Evolutionary conservation across 2,113 vertebrate species (phyloP).

Genomic region (Crypturellus undulatus): DNA sequence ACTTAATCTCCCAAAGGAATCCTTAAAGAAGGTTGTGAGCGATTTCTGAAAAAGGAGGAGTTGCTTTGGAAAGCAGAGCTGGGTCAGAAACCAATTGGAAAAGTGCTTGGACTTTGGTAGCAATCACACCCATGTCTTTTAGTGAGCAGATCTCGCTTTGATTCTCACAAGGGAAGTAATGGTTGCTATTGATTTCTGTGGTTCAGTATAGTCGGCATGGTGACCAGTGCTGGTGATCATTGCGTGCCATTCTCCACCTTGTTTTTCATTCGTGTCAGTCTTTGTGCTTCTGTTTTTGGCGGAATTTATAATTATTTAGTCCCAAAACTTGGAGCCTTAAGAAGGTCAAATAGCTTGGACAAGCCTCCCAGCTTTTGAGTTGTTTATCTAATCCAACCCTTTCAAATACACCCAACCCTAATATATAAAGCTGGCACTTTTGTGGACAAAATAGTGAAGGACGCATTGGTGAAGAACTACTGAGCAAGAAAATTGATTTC

Average conservation of each 20-base stretch:
- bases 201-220: not conserved
- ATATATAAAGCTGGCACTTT: not conserved
- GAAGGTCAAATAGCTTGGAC: constrained; percentile 25
- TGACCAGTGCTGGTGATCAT: not conserved
- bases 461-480: not conserved
- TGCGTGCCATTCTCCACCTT: not conserved
- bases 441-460: not conserved
- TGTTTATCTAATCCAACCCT: not conserved
- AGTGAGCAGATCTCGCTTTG: not conserved
- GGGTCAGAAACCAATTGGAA: not conserved
- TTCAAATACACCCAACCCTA: not conserved
- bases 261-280: not conserved
- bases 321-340: not conserved
- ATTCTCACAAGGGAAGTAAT: not conserved
- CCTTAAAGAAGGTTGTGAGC: constrained; percentile 57
- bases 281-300: constrained; percentile 15
- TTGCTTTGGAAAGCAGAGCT: constrained; percentile 8
- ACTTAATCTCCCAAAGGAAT: constrained; percentile 56
- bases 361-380: not conserved
- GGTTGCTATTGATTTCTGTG: not conserved
- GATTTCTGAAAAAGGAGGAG: constrained; percentile 24
- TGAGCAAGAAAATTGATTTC: not conserved
- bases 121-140: not conserved
- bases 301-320: constrained; percentile 27
- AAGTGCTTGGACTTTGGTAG: not conserved